Percentiles rank a stretch among this genome's conserved stretches.
These are phyloP conservation scores for Dissostichus mawsoni DNA, from an alignment of 2,113 vertebrate species.

Conservation along the genomic window DNA sequence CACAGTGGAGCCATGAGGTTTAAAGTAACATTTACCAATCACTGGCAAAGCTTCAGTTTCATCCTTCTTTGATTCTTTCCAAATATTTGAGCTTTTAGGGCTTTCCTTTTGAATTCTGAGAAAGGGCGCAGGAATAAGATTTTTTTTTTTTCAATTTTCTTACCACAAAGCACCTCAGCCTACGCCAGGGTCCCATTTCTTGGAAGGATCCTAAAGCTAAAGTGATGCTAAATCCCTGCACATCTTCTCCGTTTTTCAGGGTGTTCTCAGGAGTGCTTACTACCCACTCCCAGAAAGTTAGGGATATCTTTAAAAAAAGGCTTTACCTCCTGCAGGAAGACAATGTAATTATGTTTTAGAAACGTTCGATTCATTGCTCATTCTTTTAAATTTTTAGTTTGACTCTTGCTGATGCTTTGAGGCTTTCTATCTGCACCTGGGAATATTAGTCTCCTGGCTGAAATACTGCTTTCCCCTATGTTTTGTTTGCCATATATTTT, in stretches of 20 bases:
- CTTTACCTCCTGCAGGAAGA: neutral
- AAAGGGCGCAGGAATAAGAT: neutral
- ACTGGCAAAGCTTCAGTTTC: constrained; percentile 2
- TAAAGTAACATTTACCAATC: constrained; percentile 4
- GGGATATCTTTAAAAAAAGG: neutral
- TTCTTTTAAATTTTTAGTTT: neutral
- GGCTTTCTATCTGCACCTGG: neutral
- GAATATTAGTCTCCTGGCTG: constrained; percentile 24
- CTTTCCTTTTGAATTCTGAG: neutral
- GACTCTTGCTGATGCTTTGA: neutral
- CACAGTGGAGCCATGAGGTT: neutral
- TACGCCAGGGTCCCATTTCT: neutral
- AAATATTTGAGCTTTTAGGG: constrained; percentile 9
- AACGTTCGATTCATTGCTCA: neutral
- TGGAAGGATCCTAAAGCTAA: constrained; percentile 6
- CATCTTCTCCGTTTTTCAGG: constrained; percentile 11
- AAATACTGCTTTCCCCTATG: constrained; percentile 4
- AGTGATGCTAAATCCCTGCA: neutral
- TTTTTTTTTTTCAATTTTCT: constrained; percentile 2
- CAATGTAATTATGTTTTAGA: neutral
- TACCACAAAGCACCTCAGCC: neutral
- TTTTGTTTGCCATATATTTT: constrained; percentile 2
- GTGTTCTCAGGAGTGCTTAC: constrained; percentile 1
- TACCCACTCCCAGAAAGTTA: constrained; percentile 4
- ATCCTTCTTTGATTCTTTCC: neutral